These are phyloP conservation scores for Gambusia holbrooki DNA, from an alignment of 2,113 vertebrate genomes.

Conservation along the genomic window DNA sequence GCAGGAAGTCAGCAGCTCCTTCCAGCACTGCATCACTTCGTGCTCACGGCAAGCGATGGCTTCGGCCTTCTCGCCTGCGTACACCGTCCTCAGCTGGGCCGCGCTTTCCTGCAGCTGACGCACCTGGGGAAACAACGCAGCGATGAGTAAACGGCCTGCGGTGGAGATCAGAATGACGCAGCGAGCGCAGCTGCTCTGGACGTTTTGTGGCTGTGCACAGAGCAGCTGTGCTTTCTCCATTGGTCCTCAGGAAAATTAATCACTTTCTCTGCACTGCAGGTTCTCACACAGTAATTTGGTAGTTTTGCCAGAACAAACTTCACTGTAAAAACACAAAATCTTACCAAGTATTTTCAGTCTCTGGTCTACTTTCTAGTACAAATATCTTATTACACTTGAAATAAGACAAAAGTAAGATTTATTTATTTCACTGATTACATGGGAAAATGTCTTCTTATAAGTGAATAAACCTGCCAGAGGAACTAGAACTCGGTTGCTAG, in stretches of 20 bases:
- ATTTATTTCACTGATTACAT: too few relatives aligned
- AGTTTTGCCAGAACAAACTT: background rate
- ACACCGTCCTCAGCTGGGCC: slow-evolving; percentile 92
- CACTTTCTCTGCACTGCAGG: slow-evolving; percentile 23
- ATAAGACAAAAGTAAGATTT: too few relatives aligned
- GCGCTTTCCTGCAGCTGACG: slow-evolving; percentile 93
- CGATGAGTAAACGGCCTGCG: slow-evolving; percentile 1
- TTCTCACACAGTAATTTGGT: slow-evolving; percentile 30
- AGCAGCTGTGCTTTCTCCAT: slow-evolving; percentile 43
- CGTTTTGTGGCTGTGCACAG: background rate
- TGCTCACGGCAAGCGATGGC: slow-evolving; percentile 90
- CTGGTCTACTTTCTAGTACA: too few relatives aligned
- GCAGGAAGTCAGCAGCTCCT: slow-evolving; percentile 89
- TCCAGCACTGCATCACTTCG: slow-evolving; percentile 91
- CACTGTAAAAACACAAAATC: too few relatives aligned
- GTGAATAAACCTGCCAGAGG: too few relatives aligned
- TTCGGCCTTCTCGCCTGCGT: slow-evolving; percentile 92
- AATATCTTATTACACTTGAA: too few relatives aligned
- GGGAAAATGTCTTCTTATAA: too few relatives aligned
- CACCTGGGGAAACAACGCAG: slow-evolving; percentile 74
- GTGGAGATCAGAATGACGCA: slow-evolving; percentile 46
- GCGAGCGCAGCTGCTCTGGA: slow-evolving; percentile 39
- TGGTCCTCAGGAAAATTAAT: slow-evolving; percentile 4
- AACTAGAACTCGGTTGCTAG: too few relatives aligned
- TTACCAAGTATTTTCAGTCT: too few relatives aligned